Percentiles rank a stretch among this genome's conserved stretches.
These are phyloP conservation scores for Acanthosepion pharaonis DNA, from an alignment of 2,888 invertebrate species.

Conservation along the genomic window DNA sequence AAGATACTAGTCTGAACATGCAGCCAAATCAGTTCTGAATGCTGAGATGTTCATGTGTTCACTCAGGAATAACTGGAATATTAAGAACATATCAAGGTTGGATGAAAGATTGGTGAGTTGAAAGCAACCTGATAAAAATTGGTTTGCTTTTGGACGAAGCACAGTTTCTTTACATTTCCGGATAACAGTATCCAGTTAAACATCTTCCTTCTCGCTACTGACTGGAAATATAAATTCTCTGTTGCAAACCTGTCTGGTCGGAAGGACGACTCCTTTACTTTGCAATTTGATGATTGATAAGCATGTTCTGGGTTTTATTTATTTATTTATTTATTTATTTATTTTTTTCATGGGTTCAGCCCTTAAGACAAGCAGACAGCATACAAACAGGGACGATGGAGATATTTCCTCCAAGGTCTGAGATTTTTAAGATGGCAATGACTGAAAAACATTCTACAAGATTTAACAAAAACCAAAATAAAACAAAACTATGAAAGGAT, in stretches of 20 bases:
- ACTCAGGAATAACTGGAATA: not conserved
- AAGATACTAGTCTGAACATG: no score
- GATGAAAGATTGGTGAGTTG: not conserved
- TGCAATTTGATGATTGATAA: no score
- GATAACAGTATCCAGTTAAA: not conserved
- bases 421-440: not conserved
- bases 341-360: no score
- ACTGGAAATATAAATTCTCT: not conserved
- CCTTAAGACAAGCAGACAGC: not conserved
- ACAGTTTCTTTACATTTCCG: not conserved
- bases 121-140: not conserved
- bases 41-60: no score
- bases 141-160: not conserved
- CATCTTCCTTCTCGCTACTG: not conserved
- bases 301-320: no score
- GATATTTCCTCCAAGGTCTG: not conserved
- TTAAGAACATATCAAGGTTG: constrained; percentile 33
- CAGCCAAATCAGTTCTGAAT: no score
- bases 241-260: not conserved
- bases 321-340: no score
- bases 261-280: no score
- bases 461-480: not conserved
- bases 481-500: no score
- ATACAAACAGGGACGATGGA: not conserved
- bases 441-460: not conserved